Evolutionary conservation across 2,888 invertebrate genomes (phyloP), one percentile per base, ranked within the genome.

Genomic region (Heliconius charithonia): DNA sequence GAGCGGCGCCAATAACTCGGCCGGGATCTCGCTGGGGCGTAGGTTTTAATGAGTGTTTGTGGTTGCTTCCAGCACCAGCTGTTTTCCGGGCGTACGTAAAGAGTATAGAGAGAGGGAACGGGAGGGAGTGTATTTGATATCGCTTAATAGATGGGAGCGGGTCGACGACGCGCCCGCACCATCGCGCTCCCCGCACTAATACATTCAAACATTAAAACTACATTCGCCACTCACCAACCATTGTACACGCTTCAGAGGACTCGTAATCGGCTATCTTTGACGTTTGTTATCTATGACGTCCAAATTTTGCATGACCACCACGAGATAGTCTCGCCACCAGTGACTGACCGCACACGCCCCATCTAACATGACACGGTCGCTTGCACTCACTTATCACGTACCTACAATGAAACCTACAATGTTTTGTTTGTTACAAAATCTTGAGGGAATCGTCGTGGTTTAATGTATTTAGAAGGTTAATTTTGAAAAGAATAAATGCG

Each of bases 51-150:
- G 85, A 89, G 87, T 85, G 86, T 89, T 90, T 90, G 84, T 93
- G 91, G 90, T 95, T 93, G 93, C 94, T 96, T 96, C 90, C 96
- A 96, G 96, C 95, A 95, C 92, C 96, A 96, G 95, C 96, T 96
- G 94, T 96, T 96, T 95, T 95, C 96, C 93, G 96, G 96, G 93
- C 95, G 96, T 95, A 94, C 95, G 89, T 96, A 96, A 95, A 92
- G 77, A 73, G 75, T 77, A 89, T 96, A 96, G 95, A 92, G 77
- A 67, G 75, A 22, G 51, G 19, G 19, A 19, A 19, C 4, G 51
- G 19, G 51, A 51, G 51, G 51, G 51, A 51, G 51, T 19, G 22
- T 76, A 79, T 82, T 79, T 75, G 75, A 75, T 80, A 76, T 70
- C 75, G 71, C 73, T 63, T 66, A 89, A 87, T 91, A 87, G 88